Evolutionary conservation across 2,888 invertebrate species (phyloP).

Genomic region (Pandemis cinnamomeana): DNA sequence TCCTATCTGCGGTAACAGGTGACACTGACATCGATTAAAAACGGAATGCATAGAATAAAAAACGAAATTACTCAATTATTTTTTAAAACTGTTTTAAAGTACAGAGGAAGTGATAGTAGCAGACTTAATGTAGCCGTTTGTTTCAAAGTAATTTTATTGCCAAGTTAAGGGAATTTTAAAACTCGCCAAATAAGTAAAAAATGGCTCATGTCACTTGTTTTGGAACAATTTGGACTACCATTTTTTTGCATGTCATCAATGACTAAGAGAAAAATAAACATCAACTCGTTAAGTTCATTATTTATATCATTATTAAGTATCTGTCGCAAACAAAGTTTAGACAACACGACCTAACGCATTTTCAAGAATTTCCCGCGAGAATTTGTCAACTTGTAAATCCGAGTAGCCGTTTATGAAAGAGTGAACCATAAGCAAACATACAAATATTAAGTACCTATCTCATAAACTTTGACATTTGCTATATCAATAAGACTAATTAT

Average conservation of each 20-base stretch:
- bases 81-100: conserved; percentile 11
- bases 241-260: not conserved
- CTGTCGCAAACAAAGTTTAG: no score
- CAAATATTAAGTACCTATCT: no score
- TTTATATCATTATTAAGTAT: no score
- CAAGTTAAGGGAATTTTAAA: conserved; percentile 27
- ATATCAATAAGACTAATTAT: no score
- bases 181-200: conserved; percentile 34
- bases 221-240: not conserved
- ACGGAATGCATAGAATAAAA: not conserved
- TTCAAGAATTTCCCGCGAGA: no score
- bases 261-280: no score
- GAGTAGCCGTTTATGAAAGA: no score
- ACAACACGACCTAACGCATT: no score
- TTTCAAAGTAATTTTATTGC: conserved; percentile 35
- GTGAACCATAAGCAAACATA: no score
- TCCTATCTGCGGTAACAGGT: conserved; percentile 2
- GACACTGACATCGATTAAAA: not conserved
- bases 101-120: conserved; percentile 1
- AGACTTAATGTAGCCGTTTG: conserved; percentile 21
- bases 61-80: conserved; percentile 2
- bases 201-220: conserved; percentile 19
- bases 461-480: no score
- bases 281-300: no score
- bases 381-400: no score